Evolutionary conservation across 1,140 invertebrate species (phyloP).

Genomic region (Phocides pigmalion): DNA sequence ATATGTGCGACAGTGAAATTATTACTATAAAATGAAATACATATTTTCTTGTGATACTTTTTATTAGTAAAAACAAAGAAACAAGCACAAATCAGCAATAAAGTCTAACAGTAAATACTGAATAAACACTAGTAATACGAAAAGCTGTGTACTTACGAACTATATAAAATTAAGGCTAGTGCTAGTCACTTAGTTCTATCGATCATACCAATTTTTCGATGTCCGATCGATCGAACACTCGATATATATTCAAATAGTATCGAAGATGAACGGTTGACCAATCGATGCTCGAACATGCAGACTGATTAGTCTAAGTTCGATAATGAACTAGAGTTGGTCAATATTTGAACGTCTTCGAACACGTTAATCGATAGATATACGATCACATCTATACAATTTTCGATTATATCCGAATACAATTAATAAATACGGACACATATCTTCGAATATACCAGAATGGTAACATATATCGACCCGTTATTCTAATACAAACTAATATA

Average conservation of each 20-base stretch:
- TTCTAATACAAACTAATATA: neutral
- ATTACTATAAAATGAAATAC: neutral
- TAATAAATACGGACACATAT: neutral
- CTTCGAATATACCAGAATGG: slow-evolving; percentile 2
- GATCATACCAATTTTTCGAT: neutral
- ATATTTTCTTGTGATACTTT: slow-evolving; percentile 46
- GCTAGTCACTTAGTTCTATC: neutral
- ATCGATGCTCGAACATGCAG: too few species aligned
- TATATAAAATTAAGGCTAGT: slow-evolving; percentile 12
- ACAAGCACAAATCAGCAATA: slow-evolving; percentile 52
- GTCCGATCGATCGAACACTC: too few species aligned
- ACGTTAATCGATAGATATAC: too few species aligned
- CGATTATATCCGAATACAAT: neutral
- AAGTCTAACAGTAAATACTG: slow-evolving; percentile 46
- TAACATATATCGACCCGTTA: slow-evolving; percentile 1
- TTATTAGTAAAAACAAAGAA: slow-evolving; percentile 57
- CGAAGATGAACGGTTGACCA: too few species aligned
- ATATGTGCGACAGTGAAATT: too few species aligned
- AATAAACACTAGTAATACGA: slow-evolving; percentile 42
- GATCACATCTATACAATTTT: neutral
- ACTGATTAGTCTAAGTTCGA: too few species aligned
- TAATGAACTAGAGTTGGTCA: too few species aligned
- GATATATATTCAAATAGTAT: neutral
- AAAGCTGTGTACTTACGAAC: slow-evolving; percentile 8
- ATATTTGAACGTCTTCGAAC: too few species aligned